Base-by-base conservation (phyloP, 1,140 invertebrate species). In the Pseudomyrmex sp. region DNA sequence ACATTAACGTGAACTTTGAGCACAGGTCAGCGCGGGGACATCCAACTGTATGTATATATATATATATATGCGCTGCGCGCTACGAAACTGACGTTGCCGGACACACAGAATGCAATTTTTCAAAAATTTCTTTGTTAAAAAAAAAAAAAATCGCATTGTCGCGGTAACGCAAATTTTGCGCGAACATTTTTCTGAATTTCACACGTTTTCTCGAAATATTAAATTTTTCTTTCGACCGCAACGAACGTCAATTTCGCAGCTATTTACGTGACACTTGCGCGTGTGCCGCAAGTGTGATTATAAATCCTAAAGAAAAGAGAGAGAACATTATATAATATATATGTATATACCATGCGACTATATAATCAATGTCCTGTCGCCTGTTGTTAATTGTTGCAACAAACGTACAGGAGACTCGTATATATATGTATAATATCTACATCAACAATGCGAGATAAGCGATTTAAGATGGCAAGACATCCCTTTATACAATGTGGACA, bases 1-100 rank as follows among this genome's bases (percentile, higher is more conserved):
- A 80, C 26, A 56, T 72, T 72, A 70, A 80, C 23, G 66, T 59
- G 66, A 72, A 80, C 44, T 72, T 70, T 80, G 76, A 61, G n/a
- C 12, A 70, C 76, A 46, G 23, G 15, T 35, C 76, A 70, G 65
- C 54, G 76, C 52, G 48, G 15, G 54, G 65, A 70, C 76, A 18
- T 26, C 59, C 52, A 69, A 79, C 20, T 69, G 48, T 70, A 70
- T 46, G 56, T 15, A 59, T 54, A 59, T 70, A 65, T 56, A 35
- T 48, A n/a, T 20, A 35, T 35, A 35, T 35, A 35, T 35, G 35
- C 35, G 35, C 35, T 35, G 35, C 12, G 66, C 20, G 44, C 44
- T 18, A 54, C 44, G 59, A 80, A 10, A 59, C 48, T 26, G 66
- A 70, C 66, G 66, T 35, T 61, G 9, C 58, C 44, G 58, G 54